Conservation (phyloP, 1,140 invertebrate genomes). For the Portunus trituberculatus region DNA sequence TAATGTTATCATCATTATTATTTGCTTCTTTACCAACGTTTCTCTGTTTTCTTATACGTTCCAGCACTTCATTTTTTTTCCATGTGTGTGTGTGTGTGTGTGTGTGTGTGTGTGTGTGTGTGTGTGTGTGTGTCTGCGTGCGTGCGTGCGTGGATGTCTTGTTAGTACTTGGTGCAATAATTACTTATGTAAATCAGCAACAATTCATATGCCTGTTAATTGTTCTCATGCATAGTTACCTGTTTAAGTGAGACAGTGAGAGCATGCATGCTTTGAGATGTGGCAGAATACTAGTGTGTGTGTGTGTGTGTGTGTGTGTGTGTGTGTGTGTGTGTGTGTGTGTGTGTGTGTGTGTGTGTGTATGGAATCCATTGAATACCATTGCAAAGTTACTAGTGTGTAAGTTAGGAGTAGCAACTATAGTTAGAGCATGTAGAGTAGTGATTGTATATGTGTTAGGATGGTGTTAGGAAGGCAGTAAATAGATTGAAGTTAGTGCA, state of each 20-base stretch:
- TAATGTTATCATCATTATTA: background rate
- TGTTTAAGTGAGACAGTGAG: background rate
- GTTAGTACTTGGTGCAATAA: no score
- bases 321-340: background rate
- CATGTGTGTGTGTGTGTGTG: background rate
- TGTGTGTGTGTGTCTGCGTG: no score
- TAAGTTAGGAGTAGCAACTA: no score
- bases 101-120: background rate
- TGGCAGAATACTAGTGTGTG: no score
- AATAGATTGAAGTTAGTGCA: background rate
- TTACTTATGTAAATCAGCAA: background rate
- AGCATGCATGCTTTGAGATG: no score
- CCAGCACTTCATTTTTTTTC: background rate
- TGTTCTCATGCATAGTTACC: no score
- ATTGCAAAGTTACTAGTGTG: no score
- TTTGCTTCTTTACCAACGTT: constrained; percentile 15
- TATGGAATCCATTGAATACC: no score
- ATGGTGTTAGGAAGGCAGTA: background rate
- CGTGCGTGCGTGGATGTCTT: no score
- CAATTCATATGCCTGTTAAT: background rate
- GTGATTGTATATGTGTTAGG: background rate
- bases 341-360: background rate
- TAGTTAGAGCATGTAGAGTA: background rate
- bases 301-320: background rate
- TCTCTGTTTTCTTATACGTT: background rate